Evolutionary conservation across 2,888 invertebrate species (phyloP).

Genomic region (Hemicrepidius hirtus): DNA sequence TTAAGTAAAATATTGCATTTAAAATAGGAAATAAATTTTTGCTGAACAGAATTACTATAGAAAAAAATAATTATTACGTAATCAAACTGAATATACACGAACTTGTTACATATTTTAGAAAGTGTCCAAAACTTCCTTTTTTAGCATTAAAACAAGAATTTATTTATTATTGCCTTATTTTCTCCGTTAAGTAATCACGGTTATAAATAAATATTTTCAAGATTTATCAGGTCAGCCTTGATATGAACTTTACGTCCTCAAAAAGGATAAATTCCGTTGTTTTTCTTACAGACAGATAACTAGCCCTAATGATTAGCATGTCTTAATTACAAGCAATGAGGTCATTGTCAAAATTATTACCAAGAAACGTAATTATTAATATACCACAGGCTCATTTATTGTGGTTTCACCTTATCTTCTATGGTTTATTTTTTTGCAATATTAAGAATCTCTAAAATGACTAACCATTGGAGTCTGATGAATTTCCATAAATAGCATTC

Average conservation of each 20-base stretch:
- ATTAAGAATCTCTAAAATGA: too few species aligned
- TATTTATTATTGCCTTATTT: neutral
- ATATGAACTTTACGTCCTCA: conserved; percentile 10
- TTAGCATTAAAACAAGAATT: conserved; percentile 8
- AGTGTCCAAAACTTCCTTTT: conserved; percentile 21
- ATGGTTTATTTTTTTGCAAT: too few species aligned
- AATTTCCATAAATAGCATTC: too few species aligned
- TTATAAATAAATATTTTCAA: conserved; percentile 11
- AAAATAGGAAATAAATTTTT: too few species aligned
- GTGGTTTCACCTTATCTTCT: too few species aligned
- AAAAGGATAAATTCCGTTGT: conserved; percentile 1
- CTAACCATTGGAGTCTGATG: too few species aligned
- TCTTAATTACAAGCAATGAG: conserved; percentile 12
- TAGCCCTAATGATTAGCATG: neutral
- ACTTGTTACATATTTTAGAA: conserved; percentile 17
- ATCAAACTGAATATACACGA: neutral
- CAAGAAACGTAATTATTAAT: neutral
- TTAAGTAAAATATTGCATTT: neutral
- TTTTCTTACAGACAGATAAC: conserved; percentile 7
- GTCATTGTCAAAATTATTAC: conserved; percentile 13
- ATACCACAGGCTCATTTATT: neutral
- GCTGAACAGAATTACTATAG: neutral
- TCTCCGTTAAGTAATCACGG: neutral
- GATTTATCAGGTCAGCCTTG: conserved; percentile 21
- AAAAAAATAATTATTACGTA: neutral